Base-by-base conservation (phyloP, 2,797 vertebrate species). In the Borostomias antarcticus region DNA sequence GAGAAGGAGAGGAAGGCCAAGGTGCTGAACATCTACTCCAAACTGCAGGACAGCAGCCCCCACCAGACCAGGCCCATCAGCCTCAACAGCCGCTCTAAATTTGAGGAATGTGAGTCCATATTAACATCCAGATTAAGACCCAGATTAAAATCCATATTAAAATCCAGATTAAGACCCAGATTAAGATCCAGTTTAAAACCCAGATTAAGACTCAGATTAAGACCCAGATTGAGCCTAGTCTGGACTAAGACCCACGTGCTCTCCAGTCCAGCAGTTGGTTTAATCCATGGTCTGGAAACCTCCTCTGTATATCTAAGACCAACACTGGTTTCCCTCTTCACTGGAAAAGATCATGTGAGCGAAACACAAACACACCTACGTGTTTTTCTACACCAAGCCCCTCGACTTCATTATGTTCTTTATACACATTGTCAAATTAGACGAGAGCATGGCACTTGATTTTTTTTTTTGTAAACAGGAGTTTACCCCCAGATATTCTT, bases 51-150 rank as follows among this genome's bases (percentile, higher is more conserved):
- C 0, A 10, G 71, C 58, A 54, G 73, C 0, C 72, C 60, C 0
- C n/a, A 71, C 0, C 68, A 1, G 48, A 62, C 32, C 7, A 74
- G 59, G 58, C 1, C 43, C 35, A 60, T 52, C 11, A 47, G 58
- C 76, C 74, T 4, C 58, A 77, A 47, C n/a, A 76, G 62, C 1
- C 69, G 68, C 76, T 90, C 83, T 65, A 79, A 75, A 72, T 91
- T 93, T 62, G 83, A 91, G 67, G 84, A 91, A 48, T 84, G 86
- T 93, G 76, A 94, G 87, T 85, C 7, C 48, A 43, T 47, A 53
- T 7, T n/a, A 9, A 17, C 51, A 13, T 45, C 37, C n/a, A n/a
- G n/a, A n/a, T n/a, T n/a, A n/a, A n/a, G n/a, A n/a, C n/a, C n/a
- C n/a, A n/a, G n/a, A n/a, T n/a, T n/a, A n/a, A n/a, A n/a, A n/a